Evolutionary conservation across 1,140 invertebrate genomes (phyloP).

Genomic region (Drosophila busckii): DNA sequence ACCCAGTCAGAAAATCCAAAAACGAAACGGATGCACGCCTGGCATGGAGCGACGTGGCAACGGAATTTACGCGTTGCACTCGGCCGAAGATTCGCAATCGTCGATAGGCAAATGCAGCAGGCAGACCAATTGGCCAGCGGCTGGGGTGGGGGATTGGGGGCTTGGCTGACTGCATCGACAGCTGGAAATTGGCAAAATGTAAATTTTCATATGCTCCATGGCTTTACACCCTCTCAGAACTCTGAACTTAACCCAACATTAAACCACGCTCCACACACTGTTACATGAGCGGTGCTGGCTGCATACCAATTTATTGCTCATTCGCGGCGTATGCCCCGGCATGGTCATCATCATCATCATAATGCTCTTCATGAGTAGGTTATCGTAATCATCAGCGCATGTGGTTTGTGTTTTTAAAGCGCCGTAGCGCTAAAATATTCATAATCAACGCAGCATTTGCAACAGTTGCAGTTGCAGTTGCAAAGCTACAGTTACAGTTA

Average conservation of each 20-base stretch:
- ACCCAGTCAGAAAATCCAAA: not conserved
- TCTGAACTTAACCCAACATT: too few relatives aligned
- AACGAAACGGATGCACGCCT: not conserved
- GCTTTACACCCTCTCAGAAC: not conserved
- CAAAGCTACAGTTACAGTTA: slow-evolving; percentile 17
- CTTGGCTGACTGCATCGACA: slow-evolving; percentile 43
- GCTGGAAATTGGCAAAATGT: slow-evolving; percentile 77
- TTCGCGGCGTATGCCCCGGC: slow-evolving; percentile 31
- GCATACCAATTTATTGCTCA: slow-evolving; percentile 66
- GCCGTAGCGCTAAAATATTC: slow-evolving; percentile 61
- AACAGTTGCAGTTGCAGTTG: slow-evolving; percentile 32
- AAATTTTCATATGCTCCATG: slow-evolving; percentile 63
- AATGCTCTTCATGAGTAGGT: slow-evolving; percentile 10
- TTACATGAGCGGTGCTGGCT: slow-evolving; percentile 4
- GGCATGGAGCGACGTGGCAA: slow-evolving; percentile 30
- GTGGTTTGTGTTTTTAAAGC: slow-evolving; percentile 11
- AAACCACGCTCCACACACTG: too few relatives aligned
- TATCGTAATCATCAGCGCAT: slow-evolving; percentile 9
- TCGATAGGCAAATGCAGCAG: slow-evolving; percentile 38
- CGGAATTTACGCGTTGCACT: slow-evolving; percentile 66
- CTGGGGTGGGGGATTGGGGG: not conserved
- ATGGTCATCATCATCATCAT: slow-evolving; percentile 23
- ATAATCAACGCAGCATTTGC: slow-evolving; percentile 69
- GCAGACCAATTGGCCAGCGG: slow-evolving; percentile 22
- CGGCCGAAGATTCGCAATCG: slow-evolving; percentile 56